phyloP scores from a whole-genome alignment of 2,113 vertebrate genomes.

The Collichthys lucidus region DNA sequence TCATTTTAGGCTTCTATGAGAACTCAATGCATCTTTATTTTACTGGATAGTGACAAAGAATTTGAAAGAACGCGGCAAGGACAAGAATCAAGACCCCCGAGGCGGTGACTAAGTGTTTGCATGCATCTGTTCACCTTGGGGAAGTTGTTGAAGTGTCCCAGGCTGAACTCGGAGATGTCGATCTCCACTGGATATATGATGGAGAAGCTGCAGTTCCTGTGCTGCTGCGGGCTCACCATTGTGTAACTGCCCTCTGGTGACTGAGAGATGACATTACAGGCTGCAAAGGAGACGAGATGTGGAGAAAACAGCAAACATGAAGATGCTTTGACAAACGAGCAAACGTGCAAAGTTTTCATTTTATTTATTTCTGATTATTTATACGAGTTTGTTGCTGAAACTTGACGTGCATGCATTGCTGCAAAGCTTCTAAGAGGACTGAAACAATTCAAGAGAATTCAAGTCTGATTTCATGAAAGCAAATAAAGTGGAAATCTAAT shows the following conservation, averaged over 20 bases:
- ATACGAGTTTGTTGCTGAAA: no score
- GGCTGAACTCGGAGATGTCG: constrained; percentile 90
- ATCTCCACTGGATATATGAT: constrained; percentile 94
- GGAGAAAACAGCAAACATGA: neutral
- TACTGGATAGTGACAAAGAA: no score
- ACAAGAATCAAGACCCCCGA: neutral
- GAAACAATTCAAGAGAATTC: neutral
- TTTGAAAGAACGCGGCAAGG: neutral
- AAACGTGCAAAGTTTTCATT: neutral
- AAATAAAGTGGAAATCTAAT: neutral
- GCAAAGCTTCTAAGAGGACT: neutral
- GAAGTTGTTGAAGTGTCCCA: constrained; percentile 88
- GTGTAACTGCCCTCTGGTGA: constrained; percentile 94
- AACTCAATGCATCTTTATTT: no score
- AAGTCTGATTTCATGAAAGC: neutral
- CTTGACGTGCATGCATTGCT: neutral
- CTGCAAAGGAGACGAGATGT: constrained; percentile 73
- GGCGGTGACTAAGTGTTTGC: neutral
- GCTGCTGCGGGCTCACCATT: constrained; percentile 92
- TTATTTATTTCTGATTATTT: no score
- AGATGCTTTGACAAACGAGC: neutral
- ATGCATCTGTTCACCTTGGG: constrained; percentile 82
- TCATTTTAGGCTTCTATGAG: neutral
- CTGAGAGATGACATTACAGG: constrained; percentile 96
- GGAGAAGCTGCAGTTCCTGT: constrained; percentile 97